Conservation (phyloP, 2,888 invertebrate genomes). For the Archips xylosteana region DNA sequence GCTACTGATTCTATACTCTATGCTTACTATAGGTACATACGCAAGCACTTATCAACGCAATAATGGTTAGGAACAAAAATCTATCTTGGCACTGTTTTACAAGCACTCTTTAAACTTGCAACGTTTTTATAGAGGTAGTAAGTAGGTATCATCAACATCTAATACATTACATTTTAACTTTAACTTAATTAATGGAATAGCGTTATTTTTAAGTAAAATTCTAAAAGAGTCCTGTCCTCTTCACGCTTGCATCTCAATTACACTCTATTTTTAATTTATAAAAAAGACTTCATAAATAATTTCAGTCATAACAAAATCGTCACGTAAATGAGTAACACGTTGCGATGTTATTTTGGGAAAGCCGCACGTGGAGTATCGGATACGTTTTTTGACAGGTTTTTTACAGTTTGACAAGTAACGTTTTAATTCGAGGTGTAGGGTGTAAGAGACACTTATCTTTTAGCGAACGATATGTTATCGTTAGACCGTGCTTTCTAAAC, state of each 20-base stretch:
- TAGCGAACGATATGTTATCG: slow-evolving; percentile 78
- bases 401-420: slow-evolving; percentile 51
- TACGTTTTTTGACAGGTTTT: slow-evolving; percentile 43
- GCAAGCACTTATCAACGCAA: background rate
- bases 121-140: too few relatives aligned
- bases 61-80: too few relatives aligned
- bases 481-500: slow-evolving; percentile 62
- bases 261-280: slow-evolving; percentile 54
- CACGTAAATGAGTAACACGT: slow-evolving; percentile 82
- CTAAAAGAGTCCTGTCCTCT: background rate
- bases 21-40: background rate
- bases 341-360: slow-evolving; percentile 48
- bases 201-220: background rate
- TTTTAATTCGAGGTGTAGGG: slow-evolving; percentile 70
- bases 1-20: background rate
- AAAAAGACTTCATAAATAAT: slow-evolving; percentile 69
- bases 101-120: too few relatives aligned
- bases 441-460: slow-evolving; percentile 77
- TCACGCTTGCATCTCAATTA: slow-evolving; percentile 16
- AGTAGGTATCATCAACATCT: too few relatives aligned
- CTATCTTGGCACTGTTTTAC: too few relatives aligned
- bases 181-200: too few relatives aligned
- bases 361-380: slow-evolving; percentile 55
- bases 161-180: too few relatives aligned
- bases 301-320: slow-evolving; percentile 82